These are phyloP conservation scores for Condylostylus longicornis DNA, from an alignment of 1,140 invertebrate species.

Conservation along the genomic window DNA sequence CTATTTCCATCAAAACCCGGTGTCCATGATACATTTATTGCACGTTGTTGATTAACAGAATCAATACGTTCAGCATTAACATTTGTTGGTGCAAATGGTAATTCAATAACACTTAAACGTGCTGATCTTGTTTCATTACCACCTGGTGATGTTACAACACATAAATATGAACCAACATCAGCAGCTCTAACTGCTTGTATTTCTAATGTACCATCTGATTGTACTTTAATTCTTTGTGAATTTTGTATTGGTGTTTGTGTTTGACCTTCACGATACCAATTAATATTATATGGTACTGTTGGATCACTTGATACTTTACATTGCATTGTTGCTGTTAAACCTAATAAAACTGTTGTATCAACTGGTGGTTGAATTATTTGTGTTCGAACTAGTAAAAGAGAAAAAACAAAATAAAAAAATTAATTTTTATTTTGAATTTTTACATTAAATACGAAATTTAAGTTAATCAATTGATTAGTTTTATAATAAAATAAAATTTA, in stretches of 20 bases:
- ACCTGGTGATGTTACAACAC: constrained; percentile 64
- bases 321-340: constrained; percentile 76
- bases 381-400: constrained; percentile 55
- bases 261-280: constrained; percentile 82
- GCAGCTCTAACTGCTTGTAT: constrained; percentile 65
- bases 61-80: constrained; percentile 57
- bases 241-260: constrained; percentile 26
- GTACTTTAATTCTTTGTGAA: constrained; percentile 53
- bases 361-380: constrained; percentile 84
- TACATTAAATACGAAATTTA: constrained; percentile 2
- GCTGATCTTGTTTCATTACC: constrained; percentile 84
- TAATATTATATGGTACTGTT: constrained; percentile 72
- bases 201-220: constrained; percentile 60
- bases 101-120: constrained; percentile 74
- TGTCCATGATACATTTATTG: constrained; percentile 86
- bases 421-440: not conserved
- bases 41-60: constrained; percentile 38
- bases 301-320: constrained; percentile 90
- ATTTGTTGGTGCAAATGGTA: constrained; percentile 82
- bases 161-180: constrained; percentile 69
- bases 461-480: too few species aligned
- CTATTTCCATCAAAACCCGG: constrained; percentile 95
- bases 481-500: too few species aligned
- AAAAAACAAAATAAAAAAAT: constrained; percentile 2
- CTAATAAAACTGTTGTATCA: constrained; percentile 74